Percentiles rank a stretch among this genome's conserved stretches.
Evolutionary conservation across 2,113 vertebrate genomes (phyloP).

Genomic region (Ursus arctos): DNA sequence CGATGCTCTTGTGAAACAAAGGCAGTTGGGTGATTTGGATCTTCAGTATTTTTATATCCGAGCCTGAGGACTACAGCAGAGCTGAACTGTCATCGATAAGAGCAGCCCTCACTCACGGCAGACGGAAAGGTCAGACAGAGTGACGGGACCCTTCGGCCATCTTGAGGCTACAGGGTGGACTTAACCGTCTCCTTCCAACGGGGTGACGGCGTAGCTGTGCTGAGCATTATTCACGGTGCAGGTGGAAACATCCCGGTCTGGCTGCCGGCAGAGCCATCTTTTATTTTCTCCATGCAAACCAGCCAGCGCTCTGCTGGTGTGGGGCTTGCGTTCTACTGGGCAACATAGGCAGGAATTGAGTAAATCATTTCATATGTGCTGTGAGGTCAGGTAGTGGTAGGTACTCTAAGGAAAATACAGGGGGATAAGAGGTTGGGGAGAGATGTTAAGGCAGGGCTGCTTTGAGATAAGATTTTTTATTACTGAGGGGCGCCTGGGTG

Average conservation of each 20-base stretch:
- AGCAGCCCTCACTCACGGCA: neutral
- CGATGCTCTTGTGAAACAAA: neutral
- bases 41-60: neutral
- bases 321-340: neutral
- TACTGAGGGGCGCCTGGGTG: neutral
- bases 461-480: neutral
- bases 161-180: neutral
- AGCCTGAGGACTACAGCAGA: neutral
- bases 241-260: neutral
- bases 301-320: neutral
- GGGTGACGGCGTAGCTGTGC: neutral
- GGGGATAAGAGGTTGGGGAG: neutral
- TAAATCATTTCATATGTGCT: neutral
- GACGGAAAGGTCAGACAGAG: neutral
- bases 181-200: neutral
- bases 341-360: neutral
- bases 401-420: neutral
- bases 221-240: too few relatives aligned
- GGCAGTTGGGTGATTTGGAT: neutral
- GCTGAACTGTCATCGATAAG: neutral
- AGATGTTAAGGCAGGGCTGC: neutral
- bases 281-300: neutral
- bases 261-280: neutral
- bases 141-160: too few relatives aligned
- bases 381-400: neutral